Percentiles rank a stretch among this genome's conserved stretches.
Conservation (phyloP, 2,797 vertebrate species). For the Pantherophis alleghaniensis region DNA sequence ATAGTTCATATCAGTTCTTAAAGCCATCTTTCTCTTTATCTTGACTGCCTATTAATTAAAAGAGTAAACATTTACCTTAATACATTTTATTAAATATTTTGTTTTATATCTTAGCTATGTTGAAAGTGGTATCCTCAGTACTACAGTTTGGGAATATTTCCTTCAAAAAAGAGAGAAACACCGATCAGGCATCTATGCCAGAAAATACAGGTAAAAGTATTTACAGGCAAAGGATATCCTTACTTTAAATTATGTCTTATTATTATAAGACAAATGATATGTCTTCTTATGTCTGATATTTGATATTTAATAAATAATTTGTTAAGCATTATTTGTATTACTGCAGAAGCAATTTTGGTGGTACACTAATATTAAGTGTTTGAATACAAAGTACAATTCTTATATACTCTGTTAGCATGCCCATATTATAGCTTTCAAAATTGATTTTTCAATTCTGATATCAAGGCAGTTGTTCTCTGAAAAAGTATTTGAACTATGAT, state of each 20-base stretch:
- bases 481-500: conserved; percentile 32
- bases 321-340: conserved; percentile 4
- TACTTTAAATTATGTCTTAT: neutral
- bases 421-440: neutral
- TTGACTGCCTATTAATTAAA: neutral
- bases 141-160: conserved; percentile 97
- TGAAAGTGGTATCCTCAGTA: conserved; percentile 94
- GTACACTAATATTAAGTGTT: neutral
- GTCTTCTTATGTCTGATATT: neutral
- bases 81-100: neutral
- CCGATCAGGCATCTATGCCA: conserved; percentile 97
- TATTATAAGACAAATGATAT: neutral
- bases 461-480: conserved; percentile 30
- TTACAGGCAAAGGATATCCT: accelerated
- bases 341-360: neutral
- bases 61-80: neutral
- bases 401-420: neutral
- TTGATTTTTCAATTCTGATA: neutral
- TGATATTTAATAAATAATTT: neutral
- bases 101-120: conserved; percentile 80
- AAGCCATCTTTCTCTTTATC: conserved; percentile 1
- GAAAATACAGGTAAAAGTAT: conserved; percentile 89
- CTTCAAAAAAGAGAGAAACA: conserved; percentile 98
- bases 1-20: neutral
- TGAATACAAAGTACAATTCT: neutral